These are phyloP conservation scores for Enoplosus armatus DNA, from an alignment of 2,797 vertebrate species.

Conservation along the genomic window DNA sequence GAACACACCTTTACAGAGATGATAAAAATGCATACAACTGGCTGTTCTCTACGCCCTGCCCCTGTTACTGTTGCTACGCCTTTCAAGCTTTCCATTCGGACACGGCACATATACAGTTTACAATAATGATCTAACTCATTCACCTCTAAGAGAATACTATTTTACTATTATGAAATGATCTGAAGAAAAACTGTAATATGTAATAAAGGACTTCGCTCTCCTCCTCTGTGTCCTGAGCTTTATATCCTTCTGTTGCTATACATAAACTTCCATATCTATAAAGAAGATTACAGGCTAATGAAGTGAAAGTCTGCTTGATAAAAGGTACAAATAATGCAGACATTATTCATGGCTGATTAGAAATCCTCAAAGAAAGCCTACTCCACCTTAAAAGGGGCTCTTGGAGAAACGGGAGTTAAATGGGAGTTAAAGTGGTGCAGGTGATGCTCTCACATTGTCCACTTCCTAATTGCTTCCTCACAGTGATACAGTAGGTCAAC, in stretches of 20 bases:
- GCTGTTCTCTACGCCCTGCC: no score
- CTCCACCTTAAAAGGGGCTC: slow-evolving; percentile 14
- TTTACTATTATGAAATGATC: not conserved
- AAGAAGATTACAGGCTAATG: not conserved
- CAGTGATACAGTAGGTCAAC: not conserved
- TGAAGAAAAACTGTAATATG: not conserved
- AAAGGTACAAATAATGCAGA: slow-evolving; percentile 10
- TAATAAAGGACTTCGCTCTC: slow-evolving; percentile 32
- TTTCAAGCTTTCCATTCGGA: not conserved
- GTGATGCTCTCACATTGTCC: slow-evolving; percentile 11
- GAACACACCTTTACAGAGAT: no score
- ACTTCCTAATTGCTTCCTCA: not conserved
- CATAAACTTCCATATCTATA: not conserved
- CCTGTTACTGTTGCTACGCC: not conserved
- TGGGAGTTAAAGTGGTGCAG: not conserved
- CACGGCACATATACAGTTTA: no score
- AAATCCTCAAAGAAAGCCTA: slow-evolving; percentile 8
- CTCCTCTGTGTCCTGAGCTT: not conserved
- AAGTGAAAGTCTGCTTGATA: not conserved
- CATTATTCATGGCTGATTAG: slow-evolving; percentile 19
- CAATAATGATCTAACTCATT: no score
- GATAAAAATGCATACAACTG: no score
- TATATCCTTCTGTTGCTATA: not conserved
- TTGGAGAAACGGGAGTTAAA: not conserved
- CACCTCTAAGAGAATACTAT: not conserved